phyloP scores from a whole-genome alignment of 2,888 invertebrate species.

The Rhingia rostrata region DNA sequence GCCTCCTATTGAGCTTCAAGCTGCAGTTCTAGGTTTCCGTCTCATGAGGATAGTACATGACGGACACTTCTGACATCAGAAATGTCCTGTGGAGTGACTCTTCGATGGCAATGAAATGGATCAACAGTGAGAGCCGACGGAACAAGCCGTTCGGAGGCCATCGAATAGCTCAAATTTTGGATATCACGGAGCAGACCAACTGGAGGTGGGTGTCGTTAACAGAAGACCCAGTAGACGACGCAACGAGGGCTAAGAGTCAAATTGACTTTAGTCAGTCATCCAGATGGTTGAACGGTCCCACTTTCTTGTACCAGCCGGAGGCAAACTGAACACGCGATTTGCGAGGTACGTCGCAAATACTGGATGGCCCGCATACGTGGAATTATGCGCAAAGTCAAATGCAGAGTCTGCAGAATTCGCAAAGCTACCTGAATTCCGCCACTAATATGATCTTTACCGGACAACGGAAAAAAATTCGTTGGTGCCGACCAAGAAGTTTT shows the following conservation, averaged over 20 bases:
- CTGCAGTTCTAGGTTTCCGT: slow-evolving; percentile 3
- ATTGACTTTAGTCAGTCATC: slow-evolving; percentile 38
- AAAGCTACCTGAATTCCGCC: no score
- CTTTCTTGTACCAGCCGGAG: no score
- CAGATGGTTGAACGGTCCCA: slow-evolving; percentile 37
- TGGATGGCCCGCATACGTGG: no score
- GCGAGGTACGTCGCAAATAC: no score
- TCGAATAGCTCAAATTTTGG: slow-evolving; percentile 72
- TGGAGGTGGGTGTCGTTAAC: slow-evolving; percentile 75
- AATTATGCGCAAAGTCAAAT: no score
- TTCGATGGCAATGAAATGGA: slow-evolving; percentile 43
- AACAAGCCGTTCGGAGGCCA: slow-evolving; percentile 73
- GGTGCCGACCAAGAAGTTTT: no score
- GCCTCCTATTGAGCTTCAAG: no score
- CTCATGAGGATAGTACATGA: slow-evolving; percentile 16
- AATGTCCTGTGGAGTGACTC: slow-evolving; percentile 37
- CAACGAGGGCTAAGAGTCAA: slow-evolving; percentile 60
- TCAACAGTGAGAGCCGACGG: slow-evolving; percentile 7
- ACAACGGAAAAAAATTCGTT: no score
- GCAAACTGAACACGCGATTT: no score
- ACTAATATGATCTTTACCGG: no score
- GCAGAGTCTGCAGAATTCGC: no score
- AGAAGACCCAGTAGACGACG: slow-evolving; percentile 74
- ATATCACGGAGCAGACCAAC: slow-evolving; percentile 48
- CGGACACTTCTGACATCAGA: slow-evolving; percentile 1